A percentile compares a stretch with the other conserved stretches of the same genome.
These are phyloP conservation scores for Drepana falcataria DNA, from an alignment of 2,888 invertebrate species.

Conservation along the genomic window DNA sequence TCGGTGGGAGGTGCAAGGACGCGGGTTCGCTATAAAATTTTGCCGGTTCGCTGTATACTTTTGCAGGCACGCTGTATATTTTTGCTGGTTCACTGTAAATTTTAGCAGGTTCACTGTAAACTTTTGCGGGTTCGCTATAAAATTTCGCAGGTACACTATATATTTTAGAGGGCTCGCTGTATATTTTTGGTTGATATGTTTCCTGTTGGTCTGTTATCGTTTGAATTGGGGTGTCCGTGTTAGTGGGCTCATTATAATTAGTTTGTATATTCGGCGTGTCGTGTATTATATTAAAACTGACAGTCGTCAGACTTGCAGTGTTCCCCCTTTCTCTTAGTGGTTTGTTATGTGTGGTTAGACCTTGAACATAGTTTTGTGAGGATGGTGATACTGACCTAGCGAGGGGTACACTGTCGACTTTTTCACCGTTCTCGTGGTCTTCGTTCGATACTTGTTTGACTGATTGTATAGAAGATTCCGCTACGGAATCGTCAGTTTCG, in stretches of 20 bases:
- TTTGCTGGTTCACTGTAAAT: slow-evolving; percentile 74
- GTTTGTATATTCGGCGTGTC: slow-evolving; percentile 36
- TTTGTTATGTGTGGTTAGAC: slow-evolving; percentile 27
- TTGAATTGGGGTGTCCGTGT: slow-evolving; percentile 31
- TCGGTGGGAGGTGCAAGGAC: slow-evolving; percentile 47
- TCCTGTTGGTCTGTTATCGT: slow-evolving; percentile 27
- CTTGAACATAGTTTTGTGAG: slow-evolving; percentile 47
- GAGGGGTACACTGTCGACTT: slow-evolving; percentile 40
- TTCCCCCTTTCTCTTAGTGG: slow-evolving; percentile 34
- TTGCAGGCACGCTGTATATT: slow-evolving; percentile 77
- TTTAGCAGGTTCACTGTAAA: slow-evolving; percentile 72
- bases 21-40: slow-evolving; percentile 77
- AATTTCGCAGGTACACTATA: slow-evolving; percentile 77
- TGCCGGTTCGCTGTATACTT: slow-evolving; percentile 74
- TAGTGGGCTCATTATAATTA: slow-evolving; percentile 35
- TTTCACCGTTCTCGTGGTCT: slow-evolving; percentile 31
- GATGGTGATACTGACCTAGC: slow-evolving; percentile 45
- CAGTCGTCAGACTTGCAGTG: slow-evolving; percentile 53
- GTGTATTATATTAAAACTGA: slow-evolving; percentile 65
- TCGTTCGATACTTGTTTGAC: slow-evolving; percentile 28
- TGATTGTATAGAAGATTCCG: slow-evolving; percentile 47
- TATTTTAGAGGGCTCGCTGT: slow-evolving; percentile 77
- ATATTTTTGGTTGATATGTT: slow-evolving; percentile 62
- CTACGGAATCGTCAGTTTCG: slow-evolving; percentile 46
- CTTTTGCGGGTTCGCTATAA: slow-evolving; percentile 71